Evolutionary conservation across 92 coral and sea anemone genomes (phyloP).

Genomic region (Ricordea florida): DNA sequence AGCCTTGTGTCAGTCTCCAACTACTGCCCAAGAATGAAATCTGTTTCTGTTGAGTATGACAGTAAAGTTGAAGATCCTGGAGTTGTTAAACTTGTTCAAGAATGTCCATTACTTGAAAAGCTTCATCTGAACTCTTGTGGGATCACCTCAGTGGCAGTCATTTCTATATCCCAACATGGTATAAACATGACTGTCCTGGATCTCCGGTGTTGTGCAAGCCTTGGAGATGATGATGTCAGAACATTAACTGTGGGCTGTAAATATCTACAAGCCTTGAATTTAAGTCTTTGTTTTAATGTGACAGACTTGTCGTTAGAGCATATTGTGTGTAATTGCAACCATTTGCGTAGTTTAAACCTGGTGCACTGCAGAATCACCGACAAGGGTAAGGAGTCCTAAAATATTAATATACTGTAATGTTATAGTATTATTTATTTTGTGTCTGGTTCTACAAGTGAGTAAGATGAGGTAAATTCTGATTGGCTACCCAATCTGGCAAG

Average conservation of each 20-base stretch:
- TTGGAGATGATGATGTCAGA: conserved; percentile 69
- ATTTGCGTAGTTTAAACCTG: conserved; percentile 74
- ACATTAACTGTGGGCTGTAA: conserved; percentile 63
- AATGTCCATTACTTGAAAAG: conserved; percentile 67
- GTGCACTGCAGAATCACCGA: conserved; percentile 92
- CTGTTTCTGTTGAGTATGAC: conserved; percentile 72
- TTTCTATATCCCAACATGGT: conserved; percentile 56
- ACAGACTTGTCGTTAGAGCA: conserved; percentile 74
- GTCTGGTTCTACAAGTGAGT: no score
- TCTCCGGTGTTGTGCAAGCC: conserved; percentile 66
- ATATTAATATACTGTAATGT: no score
- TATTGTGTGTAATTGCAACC: conserved; percentile 59
- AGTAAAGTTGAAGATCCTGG: conserved; percentile 73
- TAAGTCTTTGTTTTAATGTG: conserved; percentile 86
- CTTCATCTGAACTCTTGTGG: conserved; percentile 86
- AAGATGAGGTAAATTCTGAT: no score
- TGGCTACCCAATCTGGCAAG: no score
- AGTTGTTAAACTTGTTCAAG: conserved; percentile 64
- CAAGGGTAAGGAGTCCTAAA: conserved; percentile 79
- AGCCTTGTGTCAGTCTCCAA: conserved; percentile 71
- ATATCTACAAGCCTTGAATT: conserved; percentile 64
- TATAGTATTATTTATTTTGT: no score
- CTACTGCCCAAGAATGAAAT: conserved; percentile 61
- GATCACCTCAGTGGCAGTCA: conserved; percentile 60
- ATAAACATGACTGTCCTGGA: conserved; percentile 66